Evolutionary conservation across 2,888 invertebrate genomes (phyloP).

Genomic region (Leucophenga montana): DNA sequence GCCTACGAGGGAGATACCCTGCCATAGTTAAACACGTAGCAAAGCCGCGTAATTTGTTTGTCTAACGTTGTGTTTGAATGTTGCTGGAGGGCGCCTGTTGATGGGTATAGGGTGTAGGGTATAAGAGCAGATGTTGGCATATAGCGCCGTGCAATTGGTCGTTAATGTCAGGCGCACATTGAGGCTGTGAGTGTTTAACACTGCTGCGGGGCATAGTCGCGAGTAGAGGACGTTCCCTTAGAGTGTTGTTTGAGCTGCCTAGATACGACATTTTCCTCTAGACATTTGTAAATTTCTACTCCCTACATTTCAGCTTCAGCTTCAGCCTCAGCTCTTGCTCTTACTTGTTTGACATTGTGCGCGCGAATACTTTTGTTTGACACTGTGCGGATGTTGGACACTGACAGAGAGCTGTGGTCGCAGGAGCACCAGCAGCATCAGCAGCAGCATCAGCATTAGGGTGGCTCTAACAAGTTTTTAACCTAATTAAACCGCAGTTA

Average conservation of each 20-base stretch:
- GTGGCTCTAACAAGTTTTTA: slow-evolving; percentile 44
- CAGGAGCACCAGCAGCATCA: no score
- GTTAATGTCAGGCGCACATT: slow-evolving; percentile 6
- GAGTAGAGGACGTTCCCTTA: neutral
- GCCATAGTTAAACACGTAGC: neutral
- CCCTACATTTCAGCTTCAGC: no score
- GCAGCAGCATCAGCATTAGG: no score
- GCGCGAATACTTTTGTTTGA: neutral
- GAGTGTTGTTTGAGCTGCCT: neutral
- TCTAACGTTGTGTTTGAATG: neutral
- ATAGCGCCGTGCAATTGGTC: neutral
- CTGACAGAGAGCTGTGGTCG: neutral
- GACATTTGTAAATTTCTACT: no score
- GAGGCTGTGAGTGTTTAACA: neutral
- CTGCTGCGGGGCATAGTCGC: neutral
- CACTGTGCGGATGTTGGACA: neutral
- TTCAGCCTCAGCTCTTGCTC: neutral
- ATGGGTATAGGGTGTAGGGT: neutral
- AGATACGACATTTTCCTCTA: no score
- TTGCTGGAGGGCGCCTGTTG: neutral
- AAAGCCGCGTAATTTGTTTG: slow-evolving; percentile 26
- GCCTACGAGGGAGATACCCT: no score
- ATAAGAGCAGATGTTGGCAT: neutral
- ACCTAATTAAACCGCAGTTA: slow-evolving; percentile 61
- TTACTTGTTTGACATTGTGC: neutral